These are phyloP conservation scores for Micropterix aruncella DNA, from an alignment of 2,888 invertebrate genomes.

Conservation along the genomic window DNA sequence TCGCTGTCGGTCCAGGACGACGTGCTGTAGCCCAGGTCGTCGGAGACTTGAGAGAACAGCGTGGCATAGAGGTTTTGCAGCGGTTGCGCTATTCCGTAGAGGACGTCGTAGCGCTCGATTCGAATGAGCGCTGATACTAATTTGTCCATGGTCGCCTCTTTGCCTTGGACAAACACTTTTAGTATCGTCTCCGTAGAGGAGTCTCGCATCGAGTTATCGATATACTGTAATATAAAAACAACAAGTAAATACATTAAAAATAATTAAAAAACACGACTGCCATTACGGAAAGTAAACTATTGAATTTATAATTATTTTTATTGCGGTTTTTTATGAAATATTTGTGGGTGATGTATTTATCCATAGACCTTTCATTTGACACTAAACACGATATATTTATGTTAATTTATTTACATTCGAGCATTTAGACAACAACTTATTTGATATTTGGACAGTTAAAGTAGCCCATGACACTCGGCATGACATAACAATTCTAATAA, in stretches of 20 bases:
- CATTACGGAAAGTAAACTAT: no score
- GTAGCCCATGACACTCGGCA: no score
- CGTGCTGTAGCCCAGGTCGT: background rate
- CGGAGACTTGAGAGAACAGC: constrained; percentile 8
- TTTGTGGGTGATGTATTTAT: no score
- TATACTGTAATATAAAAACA: constrained; percentile 22
- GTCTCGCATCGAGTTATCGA: constrained; percentile 35
- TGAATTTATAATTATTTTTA: no score
- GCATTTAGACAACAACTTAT: no score
- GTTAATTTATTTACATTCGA: no score
- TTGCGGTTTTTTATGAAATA: no score
- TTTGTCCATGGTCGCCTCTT: constrained; percentile 38
- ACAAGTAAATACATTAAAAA: background rate
- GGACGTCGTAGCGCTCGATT: constrained; percentile 35
- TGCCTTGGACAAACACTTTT: constrained; percentile 35
- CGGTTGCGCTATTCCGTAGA: constrained; percentile 32
- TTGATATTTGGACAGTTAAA: no score
- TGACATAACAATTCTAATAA: no score
- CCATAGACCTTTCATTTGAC: no score
- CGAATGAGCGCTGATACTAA: constrained; percentile 31
- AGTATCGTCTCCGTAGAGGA: constrained; percentile 39
- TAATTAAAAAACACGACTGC: background rate
- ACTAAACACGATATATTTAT: no score
- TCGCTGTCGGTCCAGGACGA: constrained; percentile 20
- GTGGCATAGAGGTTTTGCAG: constrained; percentile 14